Conservation (phyloP, 2,113 vertebrate genomes). For the Pavo muticus region DNA sequence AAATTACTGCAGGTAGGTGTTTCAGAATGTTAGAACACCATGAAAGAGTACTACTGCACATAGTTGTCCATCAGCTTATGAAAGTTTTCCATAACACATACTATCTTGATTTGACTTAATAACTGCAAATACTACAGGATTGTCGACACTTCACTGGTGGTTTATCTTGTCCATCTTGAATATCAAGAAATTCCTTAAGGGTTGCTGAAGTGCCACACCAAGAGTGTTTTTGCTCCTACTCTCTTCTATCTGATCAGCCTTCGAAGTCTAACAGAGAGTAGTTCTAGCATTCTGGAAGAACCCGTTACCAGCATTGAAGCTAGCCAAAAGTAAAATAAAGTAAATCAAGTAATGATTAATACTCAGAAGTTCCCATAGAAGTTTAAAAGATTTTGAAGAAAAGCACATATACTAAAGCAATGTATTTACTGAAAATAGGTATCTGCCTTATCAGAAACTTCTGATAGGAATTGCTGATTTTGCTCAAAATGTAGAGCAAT, state of each 20-base stretch:
- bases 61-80: not conserved
- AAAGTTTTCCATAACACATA: not conserved
- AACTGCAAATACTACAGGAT: conserved; percentile 6
- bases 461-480: not conserved
- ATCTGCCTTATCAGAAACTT: not conserved
- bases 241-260: not conserved
- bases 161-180: conserved; percentile 45
- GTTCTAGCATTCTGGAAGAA: not conserved
- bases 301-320: not conserved
- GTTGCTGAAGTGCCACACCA: not conserved
- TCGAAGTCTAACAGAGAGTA: rapidly evolving
- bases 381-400: not conserved
- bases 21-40: not conserved
- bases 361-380: not conserved
- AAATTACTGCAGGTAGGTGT: not conserved
- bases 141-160: conserved; percentile 1
- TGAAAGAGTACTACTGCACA: not conserved
- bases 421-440: not conserved
- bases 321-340: not conserved
- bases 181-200: conserved; percentile 16
- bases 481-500: not conserved
- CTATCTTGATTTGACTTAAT: conserved; percentile 50
- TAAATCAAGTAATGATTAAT: not conserved
- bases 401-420: not conserved
- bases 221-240: not conserved